Base-by-base conservation (phyloP, 2,888 invertebrate genomes). In the Beris chalybata region DNA sequence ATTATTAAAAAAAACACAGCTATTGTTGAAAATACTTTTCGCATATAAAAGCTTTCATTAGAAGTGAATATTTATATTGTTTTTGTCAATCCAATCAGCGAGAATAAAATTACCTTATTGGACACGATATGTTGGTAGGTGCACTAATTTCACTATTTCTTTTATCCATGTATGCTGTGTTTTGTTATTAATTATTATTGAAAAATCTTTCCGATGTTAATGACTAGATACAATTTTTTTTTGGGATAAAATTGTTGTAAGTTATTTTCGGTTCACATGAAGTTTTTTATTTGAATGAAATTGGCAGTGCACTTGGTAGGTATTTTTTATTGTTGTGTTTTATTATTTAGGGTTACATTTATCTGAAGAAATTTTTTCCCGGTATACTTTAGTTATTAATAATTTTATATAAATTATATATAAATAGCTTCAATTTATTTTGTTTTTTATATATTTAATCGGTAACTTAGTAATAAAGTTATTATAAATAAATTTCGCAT, bases 251-350 rank as follows among this genome's bases (percentile, higher is more conserved):
- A 38, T 38, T 38, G 3, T 38, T 38, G n/a, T 9, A 9, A 5
- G 7, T 38, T 38, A 38, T 7, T 38, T 38, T 38, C 38, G 38
- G 9, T 3, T 38, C 7, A 38, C 5, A 38, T 38, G 38, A 38
- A 38, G 2, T 54, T 52, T 54, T n/a, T 43, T 47, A 12, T 58
- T 47, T 47, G 22, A 22, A 45, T 44, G 45, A 58, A 45, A 47
- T 58, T 58, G 58, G 58, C 58, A 58, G 58, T 58, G 58, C 58
- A 58, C 11, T 58, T n/a, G 7, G 9, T 38, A 31, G 13, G 30
- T 11, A 32, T 55, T 32, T 15, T 54, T 38, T 5, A 5, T 43
- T 22, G 32, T 56, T 43, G 44, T 13, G 5, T 43, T 15, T 43
- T 11, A 9, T n/a, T 30, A 45, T 30, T 38, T 7, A 4, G 5